A percentile compares a stretch with the other conserved stretches of the same genome.
Evolutionary conservation across 2,113 vertebrate species (phyloP).

Genomic region (Elephantulus edwardii): DNA sequence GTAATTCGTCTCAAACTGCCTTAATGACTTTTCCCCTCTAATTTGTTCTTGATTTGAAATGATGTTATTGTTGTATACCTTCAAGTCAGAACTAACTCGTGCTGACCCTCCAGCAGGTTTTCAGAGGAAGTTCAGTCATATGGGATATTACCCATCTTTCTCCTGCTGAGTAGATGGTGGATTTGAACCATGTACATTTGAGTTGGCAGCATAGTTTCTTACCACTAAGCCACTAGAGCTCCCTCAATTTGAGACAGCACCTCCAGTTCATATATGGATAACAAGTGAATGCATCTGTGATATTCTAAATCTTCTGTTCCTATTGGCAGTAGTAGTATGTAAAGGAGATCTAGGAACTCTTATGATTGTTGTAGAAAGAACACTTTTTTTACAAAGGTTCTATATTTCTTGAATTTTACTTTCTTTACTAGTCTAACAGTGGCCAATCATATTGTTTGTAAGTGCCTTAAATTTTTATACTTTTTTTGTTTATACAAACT

Average conservation of each 20-base stretch:
- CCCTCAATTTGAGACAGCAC: background rate
- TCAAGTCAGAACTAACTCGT: too few relatives aligned
- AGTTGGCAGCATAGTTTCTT: too few relatives aligned
- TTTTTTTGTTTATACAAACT: constrained; percentile 80
- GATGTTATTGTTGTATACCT: too few relatives aligned
- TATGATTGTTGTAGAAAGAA: constrained; percentile 2
- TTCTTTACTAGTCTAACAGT: constrained; percentile 39
- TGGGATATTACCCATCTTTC: too few relatives aligned
- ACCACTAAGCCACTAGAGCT: too few relatives aligned
- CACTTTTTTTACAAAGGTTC: background rate
- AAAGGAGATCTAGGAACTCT: background rate
- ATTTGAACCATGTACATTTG: too few relatives aligned
- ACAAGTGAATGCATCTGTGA: constrained; percentile 3
- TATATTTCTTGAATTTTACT: constrained; percentile 55
- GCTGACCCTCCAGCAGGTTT: too few relatives aligned
- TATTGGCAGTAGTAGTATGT: background rate
- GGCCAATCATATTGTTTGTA: constrained; percentile 53
- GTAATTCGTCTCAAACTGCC: constrained; percentile 20
- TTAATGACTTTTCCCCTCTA: constrained; percentile 12
- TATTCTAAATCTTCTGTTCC: background rate
- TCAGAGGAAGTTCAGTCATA: too few relatives aligned
- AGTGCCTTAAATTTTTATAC: constrained; percentile 85
- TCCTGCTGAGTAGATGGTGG: too few relatives aligned
- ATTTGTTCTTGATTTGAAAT: constrained; percentile 37
- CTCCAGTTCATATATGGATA: background rate